phyloP scores from a whole-genome alignment of 2,113 vertebrate species.

The Alexandromys fortis region DNA sequence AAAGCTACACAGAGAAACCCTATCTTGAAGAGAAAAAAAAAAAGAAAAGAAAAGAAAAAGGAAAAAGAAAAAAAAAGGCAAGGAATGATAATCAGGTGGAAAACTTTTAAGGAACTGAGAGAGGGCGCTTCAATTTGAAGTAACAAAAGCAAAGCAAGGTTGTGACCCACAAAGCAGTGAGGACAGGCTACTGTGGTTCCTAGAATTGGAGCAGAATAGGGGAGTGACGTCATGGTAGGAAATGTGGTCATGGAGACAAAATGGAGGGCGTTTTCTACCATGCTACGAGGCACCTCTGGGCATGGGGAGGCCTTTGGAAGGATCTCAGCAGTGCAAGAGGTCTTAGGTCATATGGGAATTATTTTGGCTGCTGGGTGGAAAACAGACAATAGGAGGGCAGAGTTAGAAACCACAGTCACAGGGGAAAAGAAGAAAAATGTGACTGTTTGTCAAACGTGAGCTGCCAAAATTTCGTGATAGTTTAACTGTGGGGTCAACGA shows the following conservation, averaged over 20 bases:
- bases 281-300: background rate
- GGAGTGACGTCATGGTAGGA: background rate
- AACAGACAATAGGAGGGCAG: background rate
- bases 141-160: background rate
- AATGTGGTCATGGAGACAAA: background rate
- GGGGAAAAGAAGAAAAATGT: background rate
- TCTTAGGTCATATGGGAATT: background rate
- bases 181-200: background rate
- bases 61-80: background rate
- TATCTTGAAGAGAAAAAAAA: no score
- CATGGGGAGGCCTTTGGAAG: background rate
- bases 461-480: background rate
- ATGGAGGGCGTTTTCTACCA: background rate
- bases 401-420: background rate
- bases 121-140: background rate
- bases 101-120: background rate
- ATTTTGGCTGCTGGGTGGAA: background rate
- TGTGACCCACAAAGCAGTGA: background rate
- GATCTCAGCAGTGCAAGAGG: conserved; percentile 1
- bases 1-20: no score
- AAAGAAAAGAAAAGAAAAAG: no score
- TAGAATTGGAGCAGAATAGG: background rate
- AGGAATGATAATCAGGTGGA: background rate
- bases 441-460: background rate
- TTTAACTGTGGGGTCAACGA: background rate